A percentile compares a stretch with the other conserved stretches of the same genome.
These are phyloP conservation scores for Rhinoraja longicauda DNA, from an alignment of 2,797 vertebrate genomes.

Conservation along the genomic window DNA sequence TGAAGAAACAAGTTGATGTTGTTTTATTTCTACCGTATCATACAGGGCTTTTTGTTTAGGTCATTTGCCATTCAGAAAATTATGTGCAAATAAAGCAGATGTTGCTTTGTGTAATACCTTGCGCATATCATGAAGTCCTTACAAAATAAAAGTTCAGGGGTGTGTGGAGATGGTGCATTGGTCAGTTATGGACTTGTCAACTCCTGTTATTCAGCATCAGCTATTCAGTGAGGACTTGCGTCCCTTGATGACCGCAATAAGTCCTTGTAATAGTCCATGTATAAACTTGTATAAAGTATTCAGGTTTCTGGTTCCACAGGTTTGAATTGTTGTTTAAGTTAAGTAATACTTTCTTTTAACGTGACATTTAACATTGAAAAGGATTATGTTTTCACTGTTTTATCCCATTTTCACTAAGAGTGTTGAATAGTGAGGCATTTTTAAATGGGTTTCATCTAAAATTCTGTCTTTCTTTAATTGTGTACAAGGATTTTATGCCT, in stretches of 20 bases:
- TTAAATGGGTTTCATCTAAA: too few relatives aligned
- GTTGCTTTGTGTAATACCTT: background rate
- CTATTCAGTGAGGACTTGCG: background rate
- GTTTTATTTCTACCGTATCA: background rate
- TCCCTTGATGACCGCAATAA: background rate
- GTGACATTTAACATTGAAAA: too few relatives aligned
- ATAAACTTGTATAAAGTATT: background rate
- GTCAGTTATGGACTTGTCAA: background rate
- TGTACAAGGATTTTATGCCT: too few relatives aligned
- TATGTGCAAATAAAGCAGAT: background rate
- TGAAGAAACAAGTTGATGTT: background rate
- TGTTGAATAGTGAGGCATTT: too few relatives aligned
- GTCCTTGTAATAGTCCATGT: background rate
- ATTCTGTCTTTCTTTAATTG: too few relatives aligned
- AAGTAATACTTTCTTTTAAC: background rate
- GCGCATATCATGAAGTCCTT: too few relatives aligned
- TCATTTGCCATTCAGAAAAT: background rate
- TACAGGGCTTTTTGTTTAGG: background rate
- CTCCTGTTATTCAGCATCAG: background rate
- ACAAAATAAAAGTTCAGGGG: background rate
- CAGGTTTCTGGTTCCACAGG: background rate
- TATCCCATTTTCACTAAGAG: background rate
- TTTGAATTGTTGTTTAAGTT: background rate
- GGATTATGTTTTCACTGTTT: background rate
- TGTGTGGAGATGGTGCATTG: background rate